Evolutionary conservation across 2,797 vertebrate species (phyloP).

Genomic region (Gymnopithys bicolor): DNA sequence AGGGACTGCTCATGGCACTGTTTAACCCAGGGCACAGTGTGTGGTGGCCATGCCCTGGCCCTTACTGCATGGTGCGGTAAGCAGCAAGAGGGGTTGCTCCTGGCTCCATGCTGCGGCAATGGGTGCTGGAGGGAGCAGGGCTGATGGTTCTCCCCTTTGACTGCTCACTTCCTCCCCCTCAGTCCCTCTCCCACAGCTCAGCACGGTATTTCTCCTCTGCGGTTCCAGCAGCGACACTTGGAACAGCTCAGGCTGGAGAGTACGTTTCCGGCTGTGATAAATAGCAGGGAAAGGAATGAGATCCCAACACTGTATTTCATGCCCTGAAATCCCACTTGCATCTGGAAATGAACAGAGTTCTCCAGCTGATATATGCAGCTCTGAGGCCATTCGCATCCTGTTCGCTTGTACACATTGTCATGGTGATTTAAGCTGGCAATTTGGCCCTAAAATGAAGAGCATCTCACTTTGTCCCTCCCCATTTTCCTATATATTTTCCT

Average conservation of each 20-base stretch:
- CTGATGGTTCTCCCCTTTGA: background rate
- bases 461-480: conserved; percentile 15
- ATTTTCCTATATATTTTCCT: conserved; percentile 28
- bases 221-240: conserved; percentile 33
- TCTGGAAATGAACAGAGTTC: conserved; percentile 17
- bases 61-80: fast-evolving
- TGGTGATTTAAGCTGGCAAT: conserved; percentile 56
- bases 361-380: conserved; percentile 27
- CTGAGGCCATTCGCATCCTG: conserved; percentile 26
- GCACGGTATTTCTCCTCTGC: conserved; percentile 52
- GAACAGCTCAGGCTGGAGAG: conserved; percentile 28
- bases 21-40: background rate
- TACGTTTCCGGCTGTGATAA: conserved; percentile 36
- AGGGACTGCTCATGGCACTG: fast-evolving
- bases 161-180: background rate
- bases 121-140: background rate
- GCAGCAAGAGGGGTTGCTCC: background rate
- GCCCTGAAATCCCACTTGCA: conserved; percentile 25
- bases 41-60: background rate
- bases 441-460: conserved; percentile 58
- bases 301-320: conserved; percentile 46
- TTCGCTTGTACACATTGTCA: conserved; percentile 58
- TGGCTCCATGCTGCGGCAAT: fast-evolving
- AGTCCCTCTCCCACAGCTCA: conserved; percentile 22
- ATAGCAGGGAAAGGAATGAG: conserved; percentile 24